Conservation (phyloP, 1,140 invertebrate species). For the Drosophila oshimai region DNA sequence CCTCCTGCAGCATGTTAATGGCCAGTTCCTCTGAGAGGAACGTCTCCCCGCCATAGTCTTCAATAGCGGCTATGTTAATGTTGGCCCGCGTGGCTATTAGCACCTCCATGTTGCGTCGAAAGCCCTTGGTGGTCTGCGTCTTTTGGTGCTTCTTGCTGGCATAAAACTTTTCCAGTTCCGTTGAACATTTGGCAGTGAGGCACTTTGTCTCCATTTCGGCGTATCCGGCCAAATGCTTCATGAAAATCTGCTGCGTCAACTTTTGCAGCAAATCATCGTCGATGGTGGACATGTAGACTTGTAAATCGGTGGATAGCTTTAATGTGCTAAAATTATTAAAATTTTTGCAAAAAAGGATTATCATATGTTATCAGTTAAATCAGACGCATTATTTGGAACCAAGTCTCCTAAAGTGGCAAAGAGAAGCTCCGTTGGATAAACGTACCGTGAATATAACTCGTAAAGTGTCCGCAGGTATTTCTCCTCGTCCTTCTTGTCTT, state of each 20-base stretch:
- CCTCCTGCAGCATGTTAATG: slow-evolving; percentile 95
- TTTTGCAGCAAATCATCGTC: slow-evolving; percentile 92
- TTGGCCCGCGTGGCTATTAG: slow-evolving; percentile 95
- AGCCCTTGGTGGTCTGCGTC: slow-evolving; percentile 94
- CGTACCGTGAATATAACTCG: slow-evolving; percentile 91
- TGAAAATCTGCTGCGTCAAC: slow-evolving; percentile 92
- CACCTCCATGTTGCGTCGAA: slow-evolving; percentile 96
- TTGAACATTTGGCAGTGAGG: slow-evolving; percentile 89
- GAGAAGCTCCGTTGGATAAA: too few species aligned
- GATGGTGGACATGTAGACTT: slow-evolving; percentile 89
- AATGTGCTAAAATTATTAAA: slow-evolving; percentile 84
- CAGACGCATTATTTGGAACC: too few species aligned
- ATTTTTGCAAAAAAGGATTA: too few species aligned
- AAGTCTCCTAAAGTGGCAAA: too few species aligned
- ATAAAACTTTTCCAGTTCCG: slow-evolving; percentile 93
- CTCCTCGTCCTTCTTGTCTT: slow-evolving; percentile 90
- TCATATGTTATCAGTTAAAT: too few species aligned
- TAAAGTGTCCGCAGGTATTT: slow-evolving; percentile 94
- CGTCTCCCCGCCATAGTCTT: slow-evolving; percentile 98
- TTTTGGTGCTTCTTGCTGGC: slow-evolving; percentile 97
- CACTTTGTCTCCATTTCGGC: slow-evolving; percentile 88
- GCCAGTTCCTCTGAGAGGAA: slow-evolving; percentile 98
- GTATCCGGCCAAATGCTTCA: slow-evolving; percentile 90
- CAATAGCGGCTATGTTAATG: slow-evolving; percentile 95
- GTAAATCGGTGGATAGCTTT: slow-evolving; percentile 89